Conservation (phyloP, 2,113 vertebrate species). For the Cricetomys ansorgei region DNA sequence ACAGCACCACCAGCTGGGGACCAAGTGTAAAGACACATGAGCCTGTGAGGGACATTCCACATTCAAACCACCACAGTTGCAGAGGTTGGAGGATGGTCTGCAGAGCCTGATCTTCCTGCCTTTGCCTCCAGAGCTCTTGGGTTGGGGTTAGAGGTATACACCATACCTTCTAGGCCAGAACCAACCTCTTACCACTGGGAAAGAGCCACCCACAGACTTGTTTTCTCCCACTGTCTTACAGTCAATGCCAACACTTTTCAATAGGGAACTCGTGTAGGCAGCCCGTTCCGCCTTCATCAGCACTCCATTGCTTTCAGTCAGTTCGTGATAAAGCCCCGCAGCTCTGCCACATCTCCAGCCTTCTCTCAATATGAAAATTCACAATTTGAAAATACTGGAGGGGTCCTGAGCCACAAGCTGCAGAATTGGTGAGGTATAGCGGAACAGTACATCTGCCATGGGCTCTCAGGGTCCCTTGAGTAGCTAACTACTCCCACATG, state of each 20-base stretch:
- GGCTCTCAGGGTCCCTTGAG: neutral
- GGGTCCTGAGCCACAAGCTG: neutral
- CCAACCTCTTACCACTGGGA: neutral
- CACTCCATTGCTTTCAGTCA: neutral
- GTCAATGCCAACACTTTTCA: neutral
- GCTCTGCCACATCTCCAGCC: neutral
- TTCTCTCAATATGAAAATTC: conserved; percentile 11
- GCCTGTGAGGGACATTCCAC: neutral
- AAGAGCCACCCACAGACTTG: neutral
- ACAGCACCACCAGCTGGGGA: too few relatives aligned
- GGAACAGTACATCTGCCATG: fast-evolving
- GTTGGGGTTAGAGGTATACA: neutral
- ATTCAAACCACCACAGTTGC: neutral
- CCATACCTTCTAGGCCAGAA: neutral
- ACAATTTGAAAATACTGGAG: neutral
- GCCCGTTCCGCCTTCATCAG: neutral
- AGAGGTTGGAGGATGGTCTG: neutral
- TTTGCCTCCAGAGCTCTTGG: neutral
- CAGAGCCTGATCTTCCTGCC: neutral
- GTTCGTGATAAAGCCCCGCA: neutral
- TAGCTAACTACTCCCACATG: neutral
- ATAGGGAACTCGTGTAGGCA: neutral
- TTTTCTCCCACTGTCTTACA: neutral
- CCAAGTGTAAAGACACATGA: too few relatives aligned
- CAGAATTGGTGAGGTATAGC: neutral